phyloP scores from a whole-genome alignment of 2,888 invertebrate species.

The Neocrepidodera transversa region DNA sequence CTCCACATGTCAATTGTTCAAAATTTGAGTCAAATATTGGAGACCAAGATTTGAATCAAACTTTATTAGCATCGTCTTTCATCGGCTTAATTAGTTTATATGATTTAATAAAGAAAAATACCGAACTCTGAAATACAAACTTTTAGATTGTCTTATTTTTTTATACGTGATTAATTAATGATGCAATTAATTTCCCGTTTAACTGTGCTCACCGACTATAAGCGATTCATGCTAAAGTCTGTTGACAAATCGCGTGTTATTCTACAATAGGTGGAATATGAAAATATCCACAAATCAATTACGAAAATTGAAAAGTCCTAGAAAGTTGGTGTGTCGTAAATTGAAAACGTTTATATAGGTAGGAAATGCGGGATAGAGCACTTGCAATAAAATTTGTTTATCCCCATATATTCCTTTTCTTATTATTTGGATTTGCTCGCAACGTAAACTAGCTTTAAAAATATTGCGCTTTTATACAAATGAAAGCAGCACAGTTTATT shows the following conservation, averaged over 20 bases:
- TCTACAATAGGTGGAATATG: constrained; percentile 4
- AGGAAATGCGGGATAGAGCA: background rate
- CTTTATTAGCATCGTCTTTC: too few species aligned
- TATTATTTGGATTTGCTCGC: constrained; percentile 1
- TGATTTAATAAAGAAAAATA: too few species aligned
- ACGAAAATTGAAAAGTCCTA: constrained; percentile 21
- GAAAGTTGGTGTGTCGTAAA: constrained; percentile 2
- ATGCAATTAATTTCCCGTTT: too few species aligned
- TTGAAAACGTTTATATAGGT: constrained; percentile 4
- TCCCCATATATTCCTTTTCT: constrained; percentile 5
- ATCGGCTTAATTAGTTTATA: too few species aligned
- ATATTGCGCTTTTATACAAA: background rate
- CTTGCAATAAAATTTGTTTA: constrained; percentile 11
- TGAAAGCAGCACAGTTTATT: background rate
- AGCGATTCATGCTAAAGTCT: background rate
- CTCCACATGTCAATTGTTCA: too few species aligned
- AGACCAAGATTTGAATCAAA: too few species aligned
- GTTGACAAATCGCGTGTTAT: background rate
- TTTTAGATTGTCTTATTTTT: too few species aligned
- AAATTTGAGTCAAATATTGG: too few species aligned
- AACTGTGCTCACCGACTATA: background rate
- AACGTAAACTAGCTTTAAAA: background rate
- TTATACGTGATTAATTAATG: too few species aligned
- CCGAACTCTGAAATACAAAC: too few species aligned
- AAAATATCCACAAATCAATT: constrained; percentile 14